phyloP scores from a whole-genome alignment of 2,797 vertebrate species.

The Heterohyrax brucei region DNA sequence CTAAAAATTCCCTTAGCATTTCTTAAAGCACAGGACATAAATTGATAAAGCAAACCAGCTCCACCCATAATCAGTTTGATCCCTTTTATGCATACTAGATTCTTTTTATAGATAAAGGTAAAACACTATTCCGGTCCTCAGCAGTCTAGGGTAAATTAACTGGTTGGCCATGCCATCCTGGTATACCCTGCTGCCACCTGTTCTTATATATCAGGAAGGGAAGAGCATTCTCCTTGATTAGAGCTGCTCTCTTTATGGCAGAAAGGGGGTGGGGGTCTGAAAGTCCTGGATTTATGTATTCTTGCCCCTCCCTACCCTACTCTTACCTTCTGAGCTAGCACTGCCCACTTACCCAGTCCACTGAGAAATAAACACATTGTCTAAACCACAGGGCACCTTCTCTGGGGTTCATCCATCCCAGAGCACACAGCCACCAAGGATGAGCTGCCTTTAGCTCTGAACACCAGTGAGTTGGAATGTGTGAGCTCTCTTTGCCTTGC shows the following conservation, averaged over 20 bases:
- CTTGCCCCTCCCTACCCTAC: neutral
- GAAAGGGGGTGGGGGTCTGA: neutral
- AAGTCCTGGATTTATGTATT: neutral
- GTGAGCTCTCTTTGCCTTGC: neutral
- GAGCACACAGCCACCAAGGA: neutral
- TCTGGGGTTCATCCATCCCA: neutral
- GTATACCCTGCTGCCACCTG: neutral
- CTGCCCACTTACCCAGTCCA: neutral
- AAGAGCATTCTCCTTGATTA: neutral
- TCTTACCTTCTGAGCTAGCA: neutral
- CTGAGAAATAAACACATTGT: neutral
- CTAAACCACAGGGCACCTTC: neutral
- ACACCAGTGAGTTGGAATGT: neutral
- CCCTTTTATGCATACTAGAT: neutral
- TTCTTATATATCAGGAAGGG: neutral
- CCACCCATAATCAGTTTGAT: neutral
- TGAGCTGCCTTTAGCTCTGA: neutral
- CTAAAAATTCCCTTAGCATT: neutral
- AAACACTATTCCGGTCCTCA: neutral
- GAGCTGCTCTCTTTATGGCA: neutral
- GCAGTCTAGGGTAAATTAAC: neutral
- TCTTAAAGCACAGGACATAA: neutral
- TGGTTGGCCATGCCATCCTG: neutral
- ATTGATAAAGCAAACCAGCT: neutral
- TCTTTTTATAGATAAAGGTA: neutral